phyloP scores from a whole-genome alignment of 2,113 vertebrate genomes.

The Prochilodus magdalenae region DNA sequence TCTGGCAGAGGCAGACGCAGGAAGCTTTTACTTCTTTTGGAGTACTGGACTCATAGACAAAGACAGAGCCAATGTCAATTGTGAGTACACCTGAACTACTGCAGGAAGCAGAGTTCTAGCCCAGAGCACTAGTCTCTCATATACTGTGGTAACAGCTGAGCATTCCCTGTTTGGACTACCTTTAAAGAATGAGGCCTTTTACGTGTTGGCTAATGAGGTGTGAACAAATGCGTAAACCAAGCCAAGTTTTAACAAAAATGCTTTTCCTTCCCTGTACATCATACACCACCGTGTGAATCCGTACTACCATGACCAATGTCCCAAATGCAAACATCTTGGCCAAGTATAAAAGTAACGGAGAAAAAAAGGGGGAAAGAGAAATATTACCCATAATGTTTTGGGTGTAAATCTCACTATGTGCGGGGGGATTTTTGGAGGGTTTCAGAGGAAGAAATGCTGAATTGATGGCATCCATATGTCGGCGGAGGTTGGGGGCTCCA shows the following conservation, averaged over 20 bases:
- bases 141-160: conserved; percentile 2
- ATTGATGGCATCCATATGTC: conserved; percentile 60
- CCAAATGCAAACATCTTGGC: conserved; percentile 56
- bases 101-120: not conserved
- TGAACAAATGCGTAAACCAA: conserved; percentile 65
- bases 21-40: not conserved
- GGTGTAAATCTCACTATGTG: conserved; percentile 57
- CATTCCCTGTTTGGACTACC: conserved; percentile 6
- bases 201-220: conserved; percentile 54
- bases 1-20: not conserved
- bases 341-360: conserved; percentile 36
- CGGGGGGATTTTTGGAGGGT: conserved; percentile 39
- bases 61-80: not conserved
- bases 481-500: conserved; percentile 40
- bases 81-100: not conserved
- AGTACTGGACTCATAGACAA: not conserved
- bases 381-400: conserved; percentile 42
- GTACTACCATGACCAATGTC: conserved; percentile 42
- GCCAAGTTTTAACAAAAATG: conserved; percentile 54
- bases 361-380: conserved; percentile 19
- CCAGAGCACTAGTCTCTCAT: not conserved
- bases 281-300: not conserved
- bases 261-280: conserved; percentile 19
- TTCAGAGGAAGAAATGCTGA: conserved; percentile 43
- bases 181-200: conserved; percentile 36